These are phyloP conservation scores for Platycercus adscitus DNA, from an alignment of 2,113 vertebrate species.

Conservation along the genomic window DNA sequence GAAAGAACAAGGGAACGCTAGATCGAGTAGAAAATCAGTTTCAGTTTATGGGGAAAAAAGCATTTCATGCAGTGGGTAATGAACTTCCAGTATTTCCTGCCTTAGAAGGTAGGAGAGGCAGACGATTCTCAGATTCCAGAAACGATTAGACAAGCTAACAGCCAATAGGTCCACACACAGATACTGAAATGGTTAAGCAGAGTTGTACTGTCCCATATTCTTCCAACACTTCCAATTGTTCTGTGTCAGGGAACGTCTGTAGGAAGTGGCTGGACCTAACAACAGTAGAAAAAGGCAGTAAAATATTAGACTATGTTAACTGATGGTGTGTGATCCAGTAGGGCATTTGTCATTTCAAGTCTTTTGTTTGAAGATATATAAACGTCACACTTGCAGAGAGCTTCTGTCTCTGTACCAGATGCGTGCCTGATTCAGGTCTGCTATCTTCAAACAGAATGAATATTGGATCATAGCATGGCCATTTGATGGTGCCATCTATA, in stretches of 20 bases:
- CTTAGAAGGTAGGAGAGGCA: background rate
- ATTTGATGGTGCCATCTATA: background rate
- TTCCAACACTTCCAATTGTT: background rate
- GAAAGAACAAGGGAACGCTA: background rate
- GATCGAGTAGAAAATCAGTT: background rate
- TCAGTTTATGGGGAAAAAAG: background rate
- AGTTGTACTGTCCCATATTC: background rate
- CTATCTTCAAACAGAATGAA: background rate
- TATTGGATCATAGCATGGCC: background rate
- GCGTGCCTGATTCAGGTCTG: background rate
- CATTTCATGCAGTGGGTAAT: background rate
- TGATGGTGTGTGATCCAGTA: background rate
- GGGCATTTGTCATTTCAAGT: background rate
- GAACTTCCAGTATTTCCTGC: background rate
- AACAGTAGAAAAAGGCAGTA: background rate
- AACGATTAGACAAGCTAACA: too few relatives aligned
- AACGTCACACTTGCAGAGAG: background rate
- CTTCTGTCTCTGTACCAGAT: background rate
- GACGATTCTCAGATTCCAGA: background rate
- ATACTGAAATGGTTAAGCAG: background rate
- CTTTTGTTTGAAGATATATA: too few relatives aligned
- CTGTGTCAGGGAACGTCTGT: rapidly evolving
- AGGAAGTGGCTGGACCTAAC: background rate
- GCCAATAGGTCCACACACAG: background rate
- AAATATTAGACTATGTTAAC: background rate